phyloP scores from a whole-genome alignment of 2,797 vertebrate species.

The Anolis apletophallus region DNA sequence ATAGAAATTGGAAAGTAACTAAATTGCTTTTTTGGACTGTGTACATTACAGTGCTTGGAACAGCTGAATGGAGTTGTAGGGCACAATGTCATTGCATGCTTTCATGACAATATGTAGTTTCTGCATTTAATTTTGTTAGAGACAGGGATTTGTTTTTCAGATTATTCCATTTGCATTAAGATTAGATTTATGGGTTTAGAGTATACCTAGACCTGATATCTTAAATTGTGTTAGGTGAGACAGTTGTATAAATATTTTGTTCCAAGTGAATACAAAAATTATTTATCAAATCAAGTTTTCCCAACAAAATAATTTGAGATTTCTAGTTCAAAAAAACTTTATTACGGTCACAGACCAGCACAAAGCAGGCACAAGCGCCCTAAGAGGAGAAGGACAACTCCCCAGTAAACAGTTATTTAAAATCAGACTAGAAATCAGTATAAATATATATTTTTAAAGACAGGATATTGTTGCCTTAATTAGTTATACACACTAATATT shows the following conservation, averaged over 20 bases:
- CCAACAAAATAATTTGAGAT: neutral
- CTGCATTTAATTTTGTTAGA: slow-evolving; percentile 14
- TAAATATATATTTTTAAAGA: too few relatives aligned
- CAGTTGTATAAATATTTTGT: slow-evolving; percentile 56
- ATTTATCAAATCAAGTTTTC: slow-evolving; percentile 41
- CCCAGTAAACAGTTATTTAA: too few relatives aligned
- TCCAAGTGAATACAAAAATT: slow-evolving; percentile 33
- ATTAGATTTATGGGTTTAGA: neutral
- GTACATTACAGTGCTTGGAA: slow-evolving; percentile 9
- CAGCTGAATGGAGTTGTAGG: slow-evolving; percentile 5
- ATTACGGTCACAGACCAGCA: too few relatives aligned
- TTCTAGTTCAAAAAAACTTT: too few relatives aligned
- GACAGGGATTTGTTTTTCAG: neutral
- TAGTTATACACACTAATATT: too few relatives aligned
- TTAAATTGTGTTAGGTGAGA: slow-evolving; percentile 48
- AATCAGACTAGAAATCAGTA: too few relatives aligned
- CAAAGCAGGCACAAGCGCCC: too few relatives aligned
- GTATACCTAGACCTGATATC: slow-evolving; percentile 35
- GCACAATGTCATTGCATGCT: neutral
- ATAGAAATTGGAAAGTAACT: neutral
- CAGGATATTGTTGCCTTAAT: too few relatives aligned
- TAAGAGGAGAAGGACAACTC: too few relatives aligned
- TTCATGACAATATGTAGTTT: neutral
- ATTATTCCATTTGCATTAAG: slow-evolving; percentile 27
- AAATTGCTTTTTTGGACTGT: neutral